These are phyloP conservation scores for Orthonyx spaldingii DNA, from an alignment of 2,113 vertebrate species.

Conservation along the genomic window DNA sequence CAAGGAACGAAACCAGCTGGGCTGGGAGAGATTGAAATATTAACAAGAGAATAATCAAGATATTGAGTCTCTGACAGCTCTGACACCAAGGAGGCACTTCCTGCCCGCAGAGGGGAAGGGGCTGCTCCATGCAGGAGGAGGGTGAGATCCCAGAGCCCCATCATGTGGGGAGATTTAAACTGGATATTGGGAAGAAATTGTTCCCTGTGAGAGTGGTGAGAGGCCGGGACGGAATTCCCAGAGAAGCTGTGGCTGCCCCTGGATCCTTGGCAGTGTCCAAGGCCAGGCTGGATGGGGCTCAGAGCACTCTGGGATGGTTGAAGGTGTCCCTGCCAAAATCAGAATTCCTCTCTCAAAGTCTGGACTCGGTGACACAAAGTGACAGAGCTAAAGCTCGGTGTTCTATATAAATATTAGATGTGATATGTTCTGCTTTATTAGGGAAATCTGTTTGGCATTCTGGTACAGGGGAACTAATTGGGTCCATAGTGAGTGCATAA, in stretches of 20 bases:
- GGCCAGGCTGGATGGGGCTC: background rate
- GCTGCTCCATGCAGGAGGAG: background rate
- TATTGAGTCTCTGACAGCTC: background rate
- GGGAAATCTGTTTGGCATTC: constrained; percentile 32
- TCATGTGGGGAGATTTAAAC: background rate
- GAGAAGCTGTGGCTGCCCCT: background rate
- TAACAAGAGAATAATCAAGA: background rate
- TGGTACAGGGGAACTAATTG: constrained; percentile 18
- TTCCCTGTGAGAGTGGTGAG: rapidly evolving
- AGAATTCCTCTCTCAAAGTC: background rate
- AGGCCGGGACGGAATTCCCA: background rate
- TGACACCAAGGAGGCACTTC: background rate
- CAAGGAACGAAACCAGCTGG: background rate
- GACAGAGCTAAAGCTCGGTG: background rate
- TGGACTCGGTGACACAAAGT: background rate
- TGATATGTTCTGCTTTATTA: background rate
- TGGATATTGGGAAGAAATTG: background rate
- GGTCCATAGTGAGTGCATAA: background rate
- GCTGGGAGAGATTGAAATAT: background rate
- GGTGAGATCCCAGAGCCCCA: background rate
- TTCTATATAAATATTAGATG: background rate
- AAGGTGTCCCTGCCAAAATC: background rate
- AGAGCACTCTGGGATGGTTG: rapidly evolving
- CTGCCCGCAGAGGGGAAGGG: background rate
- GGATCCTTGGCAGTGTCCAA: background rate